Base-by-base conservation (phyloP, 1,140 invertebrate species). In the Muscidifurax raptorellus region DNA sequence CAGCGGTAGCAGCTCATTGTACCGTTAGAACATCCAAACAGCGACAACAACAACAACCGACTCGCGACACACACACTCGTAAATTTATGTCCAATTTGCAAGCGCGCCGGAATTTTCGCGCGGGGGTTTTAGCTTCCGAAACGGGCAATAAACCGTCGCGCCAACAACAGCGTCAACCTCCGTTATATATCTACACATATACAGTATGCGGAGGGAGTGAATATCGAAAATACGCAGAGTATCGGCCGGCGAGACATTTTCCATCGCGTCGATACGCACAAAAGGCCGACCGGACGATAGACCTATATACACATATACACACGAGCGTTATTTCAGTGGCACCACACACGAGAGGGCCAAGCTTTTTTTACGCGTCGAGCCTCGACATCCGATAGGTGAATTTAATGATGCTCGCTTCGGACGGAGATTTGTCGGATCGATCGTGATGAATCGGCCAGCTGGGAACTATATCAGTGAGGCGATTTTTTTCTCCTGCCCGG, bases 51-150 rank as follows among this genome's bases (percentile, higher is more conserved):
- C 15, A 32, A 7, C 69, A 27, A 36, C 28, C 13, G 36, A 12
- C 22, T 32, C 15, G 10, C 28, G 4, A 18, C 32, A 13, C 66
- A 30, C 66, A 4, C 27, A 28, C 72, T 83, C 81, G 87, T 84
- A 89, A 89, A 90, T 90, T 90, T 90, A 90, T 89, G 88, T 89
- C 81, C 88, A 89, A 90, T 90, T 90, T 87, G 87, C 69, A 27
- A 44, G 40, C 83, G 40, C 83, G 71, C 71, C 86, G 83, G 86
- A 90, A 89, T 90, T 90, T 90, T 89, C 87, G 88, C 87, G 86
- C 88, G 84, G 83, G 86, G 81, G 88, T 87, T 86, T 87, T 79
- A 86, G 78, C 30, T 52, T 18, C 77, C 84, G 74, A 83, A 52
- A 82, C 78, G 75, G 83, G 82, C 87, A 89, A 90, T 89, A 90